Conservation (phyloP, 2,113 vertebrate genomes). For the Verasper variegatus region DNA sequence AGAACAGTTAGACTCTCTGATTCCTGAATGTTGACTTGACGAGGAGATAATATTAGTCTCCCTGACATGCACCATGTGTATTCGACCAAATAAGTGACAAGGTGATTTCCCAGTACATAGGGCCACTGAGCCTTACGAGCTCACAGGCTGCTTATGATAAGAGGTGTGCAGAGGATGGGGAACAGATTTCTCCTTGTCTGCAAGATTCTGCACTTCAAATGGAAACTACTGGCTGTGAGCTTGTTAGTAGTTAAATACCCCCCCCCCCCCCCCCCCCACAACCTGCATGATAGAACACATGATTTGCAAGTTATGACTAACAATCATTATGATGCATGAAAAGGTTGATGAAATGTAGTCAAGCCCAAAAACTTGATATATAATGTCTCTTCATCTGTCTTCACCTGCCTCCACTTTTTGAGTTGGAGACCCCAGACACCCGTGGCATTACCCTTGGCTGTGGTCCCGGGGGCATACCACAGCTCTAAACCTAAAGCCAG, state of each 20-base stretch:
- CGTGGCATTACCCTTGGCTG: background rate
- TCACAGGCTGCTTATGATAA: constrained; percentile 68
- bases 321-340: background rate
- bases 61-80: constrained; percentile 9
- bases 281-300: background rate
- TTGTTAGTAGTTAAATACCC: background rate
- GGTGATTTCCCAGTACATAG: background rate
- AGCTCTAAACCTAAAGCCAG: background rate
- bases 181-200: constrained; percentile 59
- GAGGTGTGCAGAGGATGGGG: constrained; percentile 67
- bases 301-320: background rate
- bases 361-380: background rate
- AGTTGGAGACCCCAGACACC: background rate
- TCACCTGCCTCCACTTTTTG: background rate
- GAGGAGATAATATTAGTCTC: constrained; percentile 11
- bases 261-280: background rate
- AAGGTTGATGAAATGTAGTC: background rate
- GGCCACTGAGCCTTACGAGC: constrained; percentile 35
- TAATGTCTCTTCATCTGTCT: background rate
- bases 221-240: constrained; percentile 48
- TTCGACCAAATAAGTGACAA: constrained; percentile 24
- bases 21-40: constrained; percentile 2
- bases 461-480: background rate
- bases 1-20: background rate
- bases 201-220: constrained; percentile 32